Percentiles rank a stretch among this genome's conserved stretches.
Conservation (phyloP, 2,797 vertebrate species). For the Chromobotia macracanthus region DNA sequence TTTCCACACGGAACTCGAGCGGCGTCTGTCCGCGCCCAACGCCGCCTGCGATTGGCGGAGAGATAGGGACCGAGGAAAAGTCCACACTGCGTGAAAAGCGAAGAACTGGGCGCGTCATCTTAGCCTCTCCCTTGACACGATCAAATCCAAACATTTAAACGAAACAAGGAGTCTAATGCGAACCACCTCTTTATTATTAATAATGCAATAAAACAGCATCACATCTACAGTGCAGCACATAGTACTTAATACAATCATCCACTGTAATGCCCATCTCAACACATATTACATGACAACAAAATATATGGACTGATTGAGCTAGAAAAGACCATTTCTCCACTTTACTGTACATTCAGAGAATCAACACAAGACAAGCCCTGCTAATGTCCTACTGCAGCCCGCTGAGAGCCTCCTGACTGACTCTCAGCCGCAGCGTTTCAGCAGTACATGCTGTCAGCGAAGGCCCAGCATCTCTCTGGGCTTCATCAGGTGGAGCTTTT, state of each 20-base stretch:
- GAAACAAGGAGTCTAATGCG: background rate
- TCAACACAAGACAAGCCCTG: no score
- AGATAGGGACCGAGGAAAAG: background rate
- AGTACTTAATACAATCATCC: background rate
- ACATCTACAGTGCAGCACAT: background rate
- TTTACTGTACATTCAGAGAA: slow-evolving; percentile 28
- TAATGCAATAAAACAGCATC: background rate
- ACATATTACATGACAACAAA: background rate
- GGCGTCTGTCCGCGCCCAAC: slow-evolving; percentile 59
- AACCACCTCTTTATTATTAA: background rate
- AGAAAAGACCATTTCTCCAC: no score
- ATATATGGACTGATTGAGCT: no score
- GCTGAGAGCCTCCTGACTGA: slow-evolving; percentile 9
- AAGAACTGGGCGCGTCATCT: no score
- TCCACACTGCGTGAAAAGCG: background rate
- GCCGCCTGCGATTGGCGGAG: slow-evolving; percentile 57
- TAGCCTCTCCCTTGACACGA: background rate
- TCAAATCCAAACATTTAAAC: no score
- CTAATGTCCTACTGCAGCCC: no score
- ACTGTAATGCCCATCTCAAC: background rate
- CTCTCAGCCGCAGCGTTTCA: background rate
- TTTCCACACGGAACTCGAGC: slow-evolving; percentile 93
- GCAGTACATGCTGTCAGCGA: slow-evolving; percentile 70
- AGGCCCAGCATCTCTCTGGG: slow-evolving; percentile 87
- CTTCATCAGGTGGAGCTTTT: slow-evolving; percentile 81